Base-by-base conservation (phyloP, 2,113 vertebrate genomes). In the Rhizomys pruinosus region DNA sequence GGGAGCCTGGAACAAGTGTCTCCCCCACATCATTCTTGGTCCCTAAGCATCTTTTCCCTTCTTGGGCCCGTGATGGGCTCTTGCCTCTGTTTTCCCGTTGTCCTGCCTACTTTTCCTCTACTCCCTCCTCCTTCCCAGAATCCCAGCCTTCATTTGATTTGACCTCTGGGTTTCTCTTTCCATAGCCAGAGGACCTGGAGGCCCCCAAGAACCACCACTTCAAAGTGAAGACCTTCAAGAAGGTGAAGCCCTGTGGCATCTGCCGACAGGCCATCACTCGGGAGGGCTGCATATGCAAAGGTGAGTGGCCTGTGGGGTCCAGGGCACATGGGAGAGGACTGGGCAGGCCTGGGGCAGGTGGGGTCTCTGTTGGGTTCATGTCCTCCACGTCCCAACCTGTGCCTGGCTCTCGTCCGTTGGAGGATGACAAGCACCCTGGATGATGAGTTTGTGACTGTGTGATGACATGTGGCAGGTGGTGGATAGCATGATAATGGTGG, bases 181-280 rank as follows among this genome's bases (percentile, higher is more conserved):
- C 12, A 47, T 97, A 99, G 99, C 99, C 99, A 8, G 99, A 99
- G 96, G 99, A 99, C 89, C 97, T 99, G 97, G 99, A 99, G 96
- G 98, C 98, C 2, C 98, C 99, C 95, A 98, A 99, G 12, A 98
- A 98, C 2, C 99, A 99, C 96, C 98, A 98, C 13, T 99, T 99
- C 98, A 98, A 99, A 96, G 98, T 98, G 98, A 99, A 99, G 97
- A 99, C 98, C 47, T 99, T 99, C 98, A 99, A 99, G 98, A 99
- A 99, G 98, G 98, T 98, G 98, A 99, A 99, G 92, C 98, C 99
- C 5, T 99, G 99, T 2, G 98, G 98, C 9, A 98, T 99, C 55
- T 99, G 99, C 95, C 98, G 99, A 4, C 99, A 99, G 98, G 98
- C 98, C 73, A 98, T 99, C 98, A 98, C 98, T 8, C 98, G 99